Evolutionary conservation across 2,113 vertebrate species (phyloP), one percentile per base, ranked within the genome.

Genomic region (Brienomyrus longianalis): DNA sequence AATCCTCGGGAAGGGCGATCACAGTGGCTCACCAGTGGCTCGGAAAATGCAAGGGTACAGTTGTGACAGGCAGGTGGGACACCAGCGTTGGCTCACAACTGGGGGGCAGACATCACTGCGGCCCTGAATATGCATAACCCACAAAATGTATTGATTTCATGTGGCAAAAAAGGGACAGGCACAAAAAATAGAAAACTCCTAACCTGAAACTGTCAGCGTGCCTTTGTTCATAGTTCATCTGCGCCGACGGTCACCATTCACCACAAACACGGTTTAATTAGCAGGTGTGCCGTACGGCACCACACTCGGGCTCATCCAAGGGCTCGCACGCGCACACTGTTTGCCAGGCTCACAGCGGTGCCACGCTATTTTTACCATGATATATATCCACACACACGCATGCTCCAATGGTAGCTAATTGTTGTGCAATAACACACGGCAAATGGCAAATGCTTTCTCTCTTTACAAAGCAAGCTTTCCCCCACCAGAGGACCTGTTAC

Each of bases 121-220:
- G 96, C 96, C 97, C 97, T 98, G 97, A 98, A 98, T 98, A 98
- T 98, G 97, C 97, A 98, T 97, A 97, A 98, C 97, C 96, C 96
- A 96, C 97, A 98, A 99, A 98, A 97, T 96, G 94, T 98, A 99
- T 99, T 98, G 98, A 99, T 99, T 98, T 99, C 97, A 98, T 98
- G 97, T 95, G 95, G 96, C 96, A 96, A 96, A 95, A 96, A 96
- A 96, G 95, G 95, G 97, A 97, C 31, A n/a, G 54, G 19, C 23
- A 94, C 97, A 96, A 96, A 91, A 92, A 93, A 96, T 92, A 94
- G 92, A 39, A 95, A 95, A 95, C 93, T 92, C 96, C 96, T 98
- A 98, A 97, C 97, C 98, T 97, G 97, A 97, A 99, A 98, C 98
- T 98, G 98, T 99, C 98, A 99, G 96, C 97, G 96, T 96, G 96